phyloP scores from a whole-genome alignment of 2,888 invertebrate genomes.

The Entomobrya multifasciata region DNA sequence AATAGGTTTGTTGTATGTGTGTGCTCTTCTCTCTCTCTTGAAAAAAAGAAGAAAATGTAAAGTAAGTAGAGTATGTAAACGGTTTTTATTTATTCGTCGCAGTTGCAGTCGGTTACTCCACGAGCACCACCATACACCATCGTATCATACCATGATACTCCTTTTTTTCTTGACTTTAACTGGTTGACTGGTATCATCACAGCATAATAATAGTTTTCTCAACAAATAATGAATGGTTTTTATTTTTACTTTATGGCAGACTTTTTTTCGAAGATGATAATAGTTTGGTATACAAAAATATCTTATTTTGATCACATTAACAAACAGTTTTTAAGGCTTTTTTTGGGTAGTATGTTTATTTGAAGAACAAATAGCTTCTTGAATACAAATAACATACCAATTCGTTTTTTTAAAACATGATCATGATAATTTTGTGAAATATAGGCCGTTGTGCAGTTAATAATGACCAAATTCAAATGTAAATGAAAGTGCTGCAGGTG shows the following conservation, averaged over 20 bases:
- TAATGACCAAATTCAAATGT: background rate
- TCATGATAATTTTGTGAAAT: background rate
- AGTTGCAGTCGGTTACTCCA: too few relatives aligned
- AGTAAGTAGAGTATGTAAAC: constrained; percentile 60
- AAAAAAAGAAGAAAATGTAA: background rate
- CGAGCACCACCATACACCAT: too few relatives aligned
- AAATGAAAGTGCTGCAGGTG: background rate
- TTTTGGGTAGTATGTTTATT: background rate
- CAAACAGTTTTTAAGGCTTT: too few relatives aligned
- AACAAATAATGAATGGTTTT: constrained; percentile 38
- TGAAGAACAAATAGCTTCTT: background rate
- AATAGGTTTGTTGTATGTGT: constrained; percentile 57
- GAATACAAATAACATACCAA: background rate
- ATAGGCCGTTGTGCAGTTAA: background rate
- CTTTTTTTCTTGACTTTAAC: too few relatives aligned
- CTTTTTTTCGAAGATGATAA: background rate
- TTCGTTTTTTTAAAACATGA: background rate
- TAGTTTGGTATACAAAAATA: background rate
- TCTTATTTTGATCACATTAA: constrained; percentile 20
- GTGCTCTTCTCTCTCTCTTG: too few relatives aligned
- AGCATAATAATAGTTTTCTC: constrained; percentile 40
- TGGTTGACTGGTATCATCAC: too few relatives aligned
- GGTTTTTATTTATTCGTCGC: constrained; percentile 51
- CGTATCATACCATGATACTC: too few relatives aligned
- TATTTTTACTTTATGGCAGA: background rate